Conservation (phyloP, 2,888 invertebrate genomes). For the Yponomeuta plumbellus region DNA sequence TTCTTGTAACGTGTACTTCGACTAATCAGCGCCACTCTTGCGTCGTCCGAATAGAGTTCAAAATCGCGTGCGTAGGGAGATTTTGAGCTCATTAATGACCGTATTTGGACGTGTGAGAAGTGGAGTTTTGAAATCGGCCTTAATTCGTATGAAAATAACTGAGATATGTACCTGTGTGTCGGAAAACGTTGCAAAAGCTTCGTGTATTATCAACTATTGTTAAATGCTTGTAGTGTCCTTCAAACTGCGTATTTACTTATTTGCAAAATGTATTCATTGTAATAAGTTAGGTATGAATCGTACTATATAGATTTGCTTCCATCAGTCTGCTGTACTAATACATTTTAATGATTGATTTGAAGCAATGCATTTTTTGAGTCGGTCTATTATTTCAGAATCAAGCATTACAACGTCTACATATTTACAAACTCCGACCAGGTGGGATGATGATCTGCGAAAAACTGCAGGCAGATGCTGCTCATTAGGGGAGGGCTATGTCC, state of each 20-base stretch:
- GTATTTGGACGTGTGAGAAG: conserved; percentile 5
- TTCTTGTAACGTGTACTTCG: conserved; percentile 1
- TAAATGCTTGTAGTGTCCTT: neutral
- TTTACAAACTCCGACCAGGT: too few relatives aligned
- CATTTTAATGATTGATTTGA: too few relatives aligned
- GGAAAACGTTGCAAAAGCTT: neutral
- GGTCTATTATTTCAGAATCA: too few relatives aligned
- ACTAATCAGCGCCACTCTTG: neutral
- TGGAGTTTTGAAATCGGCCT: conserved; percentile 7
- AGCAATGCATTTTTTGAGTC: too few relatives aligned
- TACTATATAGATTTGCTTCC: too few relatives aligned
- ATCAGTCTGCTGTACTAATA: too few relatives aligned
- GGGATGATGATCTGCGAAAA: too few relatives aligned
- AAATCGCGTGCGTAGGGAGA: neutral
- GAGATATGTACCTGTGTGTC: neutral
- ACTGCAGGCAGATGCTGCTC: too few relatives aligned
- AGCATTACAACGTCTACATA: too few relatives aligned
- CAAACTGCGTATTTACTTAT: neutral
- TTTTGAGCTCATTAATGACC: neutral
- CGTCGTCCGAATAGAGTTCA: neutral
- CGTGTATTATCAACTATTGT: neutral
- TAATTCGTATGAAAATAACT: conserved; percentile 7
- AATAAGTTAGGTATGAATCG: too few relatives aligned
- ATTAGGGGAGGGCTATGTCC: too few relatives aligned
- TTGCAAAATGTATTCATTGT: neutral